Evolutionary conservation across 2,888 invertebrate genomes (phyloP), one percentile per base, ranked within the genome.

Genomic region (Lypha dubia): DNA sequence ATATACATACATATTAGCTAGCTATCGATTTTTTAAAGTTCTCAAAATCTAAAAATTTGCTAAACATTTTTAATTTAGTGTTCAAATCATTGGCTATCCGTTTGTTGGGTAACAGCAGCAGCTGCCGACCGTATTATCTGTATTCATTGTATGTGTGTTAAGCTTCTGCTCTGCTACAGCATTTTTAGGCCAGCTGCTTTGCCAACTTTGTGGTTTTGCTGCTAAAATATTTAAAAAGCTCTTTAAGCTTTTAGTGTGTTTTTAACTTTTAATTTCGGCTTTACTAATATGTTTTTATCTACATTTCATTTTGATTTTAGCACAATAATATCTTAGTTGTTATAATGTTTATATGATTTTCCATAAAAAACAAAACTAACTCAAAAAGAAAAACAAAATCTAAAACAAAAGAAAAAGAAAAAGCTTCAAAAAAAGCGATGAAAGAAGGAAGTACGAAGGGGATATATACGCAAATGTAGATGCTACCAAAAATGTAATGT

Each of bases 131-230:
- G 44, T 62, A 38, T 38, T 44, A 35, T 49, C 62, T 51, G 38
- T 58, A 20, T 22, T 35, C n/a, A 22, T 53, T n/a, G 28, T 44
- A 22, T 58, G 46, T 65, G 70, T 73, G 15, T 63, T 67, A 58
- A 80, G 85, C 79, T 73, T 63, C 38, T 2, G 9, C 77, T 46
- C 84, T 79, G 79, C 79, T 70, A 35, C 74, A n/a, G 68, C 65
- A 20, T 71, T 76, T 70, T 79, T 75, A 79, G 63, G 65, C 79
- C 79, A 79, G 62, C 63, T 75, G 70, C 77, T 70, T 73, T 83
- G 74, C 62, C 63, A 81, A 81, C 73, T 81, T 86, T 86, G 87
- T 80, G 84, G 87, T 80, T 86, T 87, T 82, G 79, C 79, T 79
- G 86, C 80, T 68, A 79, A 84, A 63, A 70, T 79, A 44, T 71